These are phyloP conservation scores for Spinus pinus DNA, from an alignment of 2,797 vertebrate genomes.

Conservation along the genomic window DNA sequence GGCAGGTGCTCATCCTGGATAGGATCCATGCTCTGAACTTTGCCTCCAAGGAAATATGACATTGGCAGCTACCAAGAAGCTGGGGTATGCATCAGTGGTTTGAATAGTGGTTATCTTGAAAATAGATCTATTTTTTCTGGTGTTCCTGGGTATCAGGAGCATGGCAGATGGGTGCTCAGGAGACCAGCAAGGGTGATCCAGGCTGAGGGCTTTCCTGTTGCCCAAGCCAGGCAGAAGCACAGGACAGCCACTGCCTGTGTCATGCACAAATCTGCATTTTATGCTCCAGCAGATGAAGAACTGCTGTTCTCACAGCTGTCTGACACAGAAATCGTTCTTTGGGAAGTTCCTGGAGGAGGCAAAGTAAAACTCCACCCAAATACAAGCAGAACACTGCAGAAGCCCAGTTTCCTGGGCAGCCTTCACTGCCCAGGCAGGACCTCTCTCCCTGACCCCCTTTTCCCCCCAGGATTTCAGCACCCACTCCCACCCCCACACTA, in stretches of 20 bases:
- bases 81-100: accelerated
- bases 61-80: background rate
- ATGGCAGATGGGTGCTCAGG: background rate
- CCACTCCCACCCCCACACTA: accelerated
- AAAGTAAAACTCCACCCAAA: background rate
- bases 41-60: accelerated
- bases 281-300: background rate
- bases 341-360: background rate
- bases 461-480: accelerated
- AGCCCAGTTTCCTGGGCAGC: background rate
- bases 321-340: background rate
- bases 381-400: background rate
- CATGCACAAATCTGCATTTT: background rate
- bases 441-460: background rate
- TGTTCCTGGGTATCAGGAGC: background rate
- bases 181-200: background rate
- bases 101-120: background rate
- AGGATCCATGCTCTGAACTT: background rate
- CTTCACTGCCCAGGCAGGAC: background rate
- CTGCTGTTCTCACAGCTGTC: background rate
- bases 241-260: background rate
- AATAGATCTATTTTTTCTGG: background rate
- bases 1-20: background rate
- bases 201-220: background rate
- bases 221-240: background rate